A percentile compares a stretch with the other conserved stretches of the same genome.
phyloP scores from a whole-genome alignment of 37 sponge, comb jelly and placozoan species.

The Chondrosia reniformis region DNA sequence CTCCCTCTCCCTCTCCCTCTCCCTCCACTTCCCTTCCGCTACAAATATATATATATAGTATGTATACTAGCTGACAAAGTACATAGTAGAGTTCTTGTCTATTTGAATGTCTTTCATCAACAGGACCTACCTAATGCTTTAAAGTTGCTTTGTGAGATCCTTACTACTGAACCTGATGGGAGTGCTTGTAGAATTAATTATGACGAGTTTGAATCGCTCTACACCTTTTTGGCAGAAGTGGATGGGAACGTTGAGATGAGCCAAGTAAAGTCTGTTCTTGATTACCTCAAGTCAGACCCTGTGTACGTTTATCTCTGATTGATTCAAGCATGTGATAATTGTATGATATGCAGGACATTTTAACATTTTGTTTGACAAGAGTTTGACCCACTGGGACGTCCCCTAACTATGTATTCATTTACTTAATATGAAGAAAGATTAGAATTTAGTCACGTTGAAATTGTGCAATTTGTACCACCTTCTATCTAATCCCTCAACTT shows the following conservation, averaged over 20 bases:
- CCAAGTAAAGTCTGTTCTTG: slow-evolving; percentile 56
- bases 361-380: no score
- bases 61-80: neutral
- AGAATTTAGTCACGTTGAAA: no score
- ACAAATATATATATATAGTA: neutral
- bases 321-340: no score
- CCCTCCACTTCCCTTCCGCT: neutral
- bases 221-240: slow-evolving; percentile 69
- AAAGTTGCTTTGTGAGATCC: slow-evolving; percentile 75
- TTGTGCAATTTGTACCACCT: no score
- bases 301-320: no score
- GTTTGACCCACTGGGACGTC: no score
- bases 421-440: no score
- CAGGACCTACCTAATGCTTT: slow-evolving; percentile 77
- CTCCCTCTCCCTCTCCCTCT: neutral
- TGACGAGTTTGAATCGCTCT: slow-evolving; percentile 70
- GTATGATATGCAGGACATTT: no score
- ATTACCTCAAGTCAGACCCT: slow-evolving; percentile 64
- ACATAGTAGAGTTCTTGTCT: neutral
- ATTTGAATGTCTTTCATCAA: neutral
- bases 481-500: no score
- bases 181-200: slow-evolving; percentile 75
- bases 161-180: slow-evolving; percentile 79
- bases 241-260: slow-evolving; percentile 70
- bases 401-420: no score